Evolutionary conservation across 1,140 invertebrate genomes (phyloP).

Genomic region (Diabrotica undecimpunctata): DNA sequence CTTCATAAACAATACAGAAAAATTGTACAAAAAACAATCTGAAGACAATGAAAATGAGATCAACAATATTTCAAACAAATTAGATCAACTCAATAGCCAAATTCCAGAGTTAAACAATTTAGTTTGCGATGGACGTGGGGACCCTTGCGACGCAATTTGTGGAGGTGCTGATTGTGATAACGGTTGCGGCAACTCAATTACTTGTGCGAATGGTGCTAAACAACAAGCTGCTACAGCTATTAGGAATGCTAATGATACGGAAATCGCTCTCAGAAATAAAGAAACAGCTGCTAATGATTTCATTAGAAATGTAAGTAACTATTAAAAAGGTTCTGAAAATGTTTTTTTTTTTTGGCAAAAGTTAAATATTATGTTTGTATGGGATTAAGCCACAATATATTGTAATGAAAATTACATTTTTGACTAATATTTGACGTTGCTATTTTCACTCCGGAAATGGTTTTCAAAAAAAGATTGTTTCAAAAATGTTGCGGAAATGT

Average conservation of each 20-base stretch:
- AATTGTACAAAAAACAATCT: conserved; percentile 66
- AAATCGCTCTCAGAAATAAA: conserved; percentile 73
- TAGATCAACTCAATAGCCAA: conserved; percentile 63
- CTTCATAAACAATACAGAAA: conserved; percentile 67
- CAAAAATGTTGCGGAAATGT: too few relatives aligned
- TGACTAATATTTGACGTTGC: too few relatives aligned
- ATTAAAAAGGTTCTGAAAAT: not conserved
- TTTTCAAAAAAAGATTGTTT: too few relatives aligned
- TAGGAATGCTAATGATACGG: conserved; percentile 78
- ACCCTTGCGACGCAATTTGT: conserved; percentile 85
- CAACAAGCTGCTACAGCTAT: conserved; percentile 82
- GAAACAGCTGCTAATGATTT: conserved; percentile 72
- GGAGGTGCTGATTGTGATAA: conserved; percentile 87
- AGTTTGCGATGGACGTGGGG: conserved; percentile 81
- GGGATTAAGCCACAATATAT: too few relatives aligned
- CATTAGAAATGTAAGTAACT: conserved; percentile 57
- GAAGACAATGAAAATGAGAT: conserved; percentile 68
- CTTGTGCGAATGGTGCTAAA: conserved; percentile 84
- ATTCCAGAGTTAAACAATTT: conserved; percentile 81
- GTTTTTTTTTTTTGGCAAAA: too few relatives aligned
- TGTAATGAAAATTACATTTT: too few relatives aligned
- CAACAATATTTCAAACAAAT: conserved; percentile 58
- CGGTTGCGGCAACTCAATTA: conserved; percentile 78
- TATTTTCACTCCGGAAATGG: too few relatives aligned
- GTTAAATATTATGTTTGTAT: too few relatives aligned